Base-by-base conservation (phyloP, 2,113 vertebrate genomes). In the Odontesthes bonariensis region DNA sequence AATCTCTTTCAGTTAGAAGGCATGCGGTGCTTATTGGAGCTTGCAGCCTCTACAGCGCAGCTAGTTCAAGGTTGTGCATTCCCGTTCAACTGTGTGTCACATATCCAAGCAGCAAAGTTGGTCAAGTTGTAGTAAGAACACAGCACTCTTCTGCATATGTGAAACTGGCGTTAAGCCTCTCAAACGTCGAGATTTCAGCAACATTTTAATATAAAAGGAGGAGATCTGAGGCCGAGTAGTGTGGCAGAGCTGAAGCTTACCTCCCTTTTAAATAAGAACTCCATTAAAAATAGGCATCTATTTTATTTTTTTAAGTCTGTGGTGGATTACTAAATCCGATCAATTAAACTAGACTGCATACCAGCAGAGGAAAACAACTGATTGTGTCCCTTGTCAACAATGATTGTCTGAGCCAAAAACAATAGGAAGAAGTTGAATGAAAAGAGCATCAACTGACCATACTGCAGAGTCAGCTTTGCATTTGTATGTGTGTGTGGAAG, bases 341-440 rank as follows among this genome's bases (percentile, higher is more conserved):
- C 54, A 65, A 23, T 63, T 40, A 67, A 81, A 71, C 68, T 69
- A 80, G 69, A 83, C 71, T 73, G 10, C 27, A 80, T 23, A 16
- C 20, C 40, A 62, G 85, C 38, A 77, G 46, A 77, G 64, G 70
- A 71, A 73, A 87, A 74, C 35, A 73, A 82, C 65, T 63, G 66
- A 85, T 44, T 55, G 49, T 56, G 67, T 47, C 35, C 62, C 82
- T 27, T 86, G 86, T 93, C 85, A 90, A 62, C 77, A 92, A 73
- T 75, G 79, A 74, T 56, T 71, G 59, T 88, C 84, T 92, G 75
- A 68, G 82, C 75, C 57, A 84, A 78, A 83, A 86, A 58, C 81
- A 69, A 81, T 78, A 62, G 79, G 80, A 80, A 65, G 70, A 64
- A 79, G 59, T 83, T 47, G 19, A 58, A 47, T 87, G 63, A 85